A percentile compares a stretch with the other conserved stretches of the same genome.
phyloP scores from a whole-genome alignment of 1,140 invertebrate species.

The Drosophila subobscura region DNA sequence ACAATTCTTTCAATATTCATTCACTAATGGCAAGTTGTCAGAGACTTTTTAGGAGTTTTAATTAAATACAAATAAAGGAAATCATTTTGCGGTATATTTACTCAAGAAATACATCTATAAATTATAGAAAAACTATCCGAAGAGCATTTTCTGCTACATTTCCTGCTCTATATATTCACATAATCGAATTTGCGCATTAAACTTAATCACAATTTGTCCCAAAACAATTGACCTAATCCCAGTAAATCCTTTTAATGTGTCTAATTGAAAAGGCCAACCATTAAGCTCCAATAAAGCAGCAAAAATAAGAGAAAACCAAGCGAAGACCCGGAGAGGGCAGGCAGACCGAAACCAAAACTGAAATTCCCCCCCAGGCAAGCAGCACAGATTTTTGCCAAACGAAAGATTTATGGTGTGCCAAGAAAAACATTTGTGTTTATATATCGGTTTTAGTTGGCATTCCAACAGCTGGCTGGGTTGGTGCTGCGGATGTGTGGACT shows the following conservation, averaged over 20 bases:
- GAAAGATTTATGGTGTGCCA: constrained; percentile 76
- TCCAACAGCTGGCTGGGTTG: constrained; percentile 6
- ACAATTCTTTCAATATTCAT: too few relatives aligned
- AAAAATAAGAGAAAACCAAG: not conserved
- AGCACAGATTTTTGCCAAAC: constrained; percentile 60
- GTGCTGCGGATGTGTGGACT: constrained; percentile 14
- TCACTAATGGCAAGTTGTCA: too few relatives aligned
- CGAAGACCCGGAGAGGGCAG: not conserved
- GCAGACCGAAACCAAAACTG: constrained; percentile 8
- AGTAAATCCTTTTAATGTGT: constrained; percentile 57
- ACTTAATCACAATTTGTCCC: not conserved
- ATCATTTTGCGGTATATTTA: too few relatives aligned
- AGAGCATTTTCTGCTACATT: too few relatives aligned
- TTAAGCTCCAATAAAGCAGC: constrained; percentile 48
- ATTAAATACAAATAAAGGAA: too few relatives aligned
- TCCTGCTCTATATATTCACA: too few relatives aligned
- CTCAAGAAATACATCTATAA: not conserved
- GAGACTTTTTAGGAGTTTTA: too few relatives aligned
- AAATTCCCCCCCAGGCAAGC: constrained; percentile 4
- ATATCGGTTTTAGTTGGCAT: constrained; percentile 60
- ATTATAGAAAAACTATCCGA: too few relatives aligned
- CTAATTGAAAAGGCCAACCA: constrained; percentile 56
- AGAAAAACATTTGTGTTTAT: constrained; percentile 68
- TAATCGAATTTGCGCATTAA: constrained; percentile 4
- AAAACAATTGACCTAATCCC: constrained; percentile 17